Percentiles rank a stretch among this genome's conserved stretches.
phyloP scores from a whole-genome alignment of 1,140 invertebrate species.

The Luehdorfia chinensis region DNA sequence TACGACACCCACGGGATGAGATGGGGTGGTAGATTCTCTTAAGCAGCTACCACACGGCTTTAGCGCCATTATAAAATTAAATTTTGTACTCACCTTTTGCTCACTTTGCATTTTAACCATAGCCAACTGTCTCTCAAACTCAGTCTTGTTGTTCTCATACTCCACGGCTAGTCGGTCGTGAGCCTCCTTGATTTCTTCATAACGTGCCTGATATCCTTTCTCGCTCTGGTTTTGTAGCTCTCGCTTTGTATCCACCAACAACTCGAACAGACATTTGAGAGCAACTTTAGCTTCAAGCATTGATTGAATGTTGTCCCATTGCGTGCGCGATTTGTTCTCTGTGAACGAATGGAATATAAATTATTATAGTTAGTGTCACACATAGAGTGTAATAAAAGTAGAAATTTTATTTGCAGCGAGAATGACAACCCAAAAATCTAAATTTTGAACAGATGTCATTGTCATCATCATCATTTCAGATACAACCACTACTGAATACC shows the following conservation, averaged over 20 bases:
- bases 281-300: conserved; percentile 82
- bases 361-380: not conserved
- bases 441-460: no score
- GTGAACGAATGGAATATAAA: conserved; percentile 23
- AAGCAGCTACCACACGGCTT: no score
- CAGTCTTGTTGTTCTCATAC: conserved; percentile 49
- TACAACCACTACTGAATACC: no score
- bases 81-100: conserved; percentile 40
- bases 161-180: conserved; percentile 61
- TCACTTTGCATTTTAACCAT: conserved; percentile 52
- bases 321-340: conserved; percentile 79
- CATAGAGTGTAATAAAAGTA: conserved; percentile 2
- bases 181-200: conserved; percentile 75
- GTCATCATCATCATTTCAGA: no score
- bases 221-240: conserved; percentile 68
- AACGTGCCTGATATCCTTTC: conserved; percentile 66
- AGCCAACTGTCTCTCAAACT: conserved; percentile 52
- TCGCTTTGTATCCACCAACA: conserved; percentile 74
- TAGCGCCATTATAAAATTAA: no score
- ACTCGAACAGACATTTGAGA: conserved; percentile 79
- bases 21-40: no score
- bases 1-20: no score
- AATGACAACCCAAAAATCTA: no score
- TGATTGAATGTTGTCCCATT: conserved; percentile 81
- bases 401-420: no score